These are phyloP conservation scores for Schizothorax lantsangensis DNA, from an alignment of 2,797 vertebrate genomes.

Conservation along the genomic window DNA sequence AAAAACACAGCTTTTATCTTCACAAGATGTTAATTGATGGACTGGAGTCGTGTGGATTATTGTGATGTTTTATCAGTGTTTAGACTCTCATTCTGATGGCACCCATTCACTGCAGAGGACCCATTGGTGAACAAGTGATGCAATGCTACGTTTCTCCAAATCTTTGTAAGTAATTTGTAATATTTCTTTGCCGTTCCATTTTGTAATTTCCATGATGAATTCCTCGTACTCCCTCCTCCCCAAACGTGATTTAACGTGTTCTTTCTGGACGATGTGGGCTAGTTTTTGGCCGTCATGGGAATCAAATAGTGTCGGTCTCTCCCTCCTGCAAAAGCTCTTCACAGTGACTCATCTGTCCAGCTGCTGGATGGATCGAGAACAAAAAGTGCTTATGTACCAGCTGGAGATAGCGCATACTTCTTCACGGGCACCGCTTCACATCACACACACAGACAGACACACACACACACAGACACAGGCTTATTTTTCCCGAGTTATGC, in stretches of 20 bases:
- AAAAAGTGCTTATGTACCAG: constrained; percentile 68
- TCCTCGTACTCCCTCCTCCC: background rate
- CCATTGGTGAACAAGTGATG: too few species aligned
- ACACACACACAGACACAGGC: background rate
- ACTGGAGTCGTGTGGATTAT: background rate
- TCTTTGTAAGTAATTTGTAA: background rate
- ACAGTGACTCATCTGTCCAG: constrained; percentile 70
- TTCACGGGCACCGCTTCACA: constrained; percentile 41
- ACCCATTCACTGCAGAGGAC: background rate
- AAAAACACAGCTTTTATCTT: background rate
- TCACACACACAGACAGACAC: background rate
- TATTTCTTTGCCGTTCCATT: background rate
- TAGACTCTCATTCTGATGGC: background rate
- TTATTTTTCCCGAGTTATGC: background rate
- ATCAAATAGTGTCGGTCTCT: constrained; percentile 25
- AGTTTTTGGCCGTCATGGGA: background rate
- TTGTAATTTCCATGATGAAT: background rate
- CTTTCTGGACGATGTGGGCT: background rate
- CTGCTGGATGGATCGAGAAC: constrained; percentile 62
- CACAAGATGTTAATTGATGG: background rate
- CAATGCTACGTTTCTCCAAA: background rate
- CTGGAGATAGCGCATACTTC: constrained; percentile 62
- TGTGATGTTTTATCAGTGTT: background rate
- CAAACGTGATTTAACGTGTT: background rate
- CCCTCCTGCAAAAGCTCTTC: constrained; percentile 48